A percentile compares a stretch with the other conserved stretches of the same genome.
Evolutionary conservation across 2,797 vertebrate genomes (phyloP).

Genomic region (Channa striata): DNA sequence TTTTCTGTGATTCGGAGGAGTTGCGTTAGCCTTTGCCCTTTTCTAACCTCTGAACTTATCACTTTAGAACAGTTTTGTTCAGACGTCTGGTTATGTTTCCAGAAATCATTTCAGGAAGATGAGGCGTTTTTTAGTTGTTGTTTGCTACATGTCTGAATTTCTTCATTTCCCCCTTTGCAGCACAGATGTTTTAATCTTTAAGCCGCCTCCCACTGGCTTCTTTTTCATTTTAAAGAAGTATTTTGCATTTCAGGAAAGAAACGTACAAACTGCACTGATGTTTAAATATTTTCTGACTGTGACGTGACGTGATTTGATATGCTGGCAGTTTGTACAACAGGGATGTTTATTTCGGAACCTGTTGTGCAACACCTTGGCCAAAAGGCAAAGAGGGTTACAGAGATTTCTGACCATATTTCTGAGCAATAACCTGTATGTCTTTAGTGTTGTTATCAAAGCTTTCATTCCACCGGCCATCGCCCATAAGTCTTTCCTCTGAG

Average conservation of each 20-base stretch:
- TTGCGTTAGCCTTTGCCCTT: too few species aligned
- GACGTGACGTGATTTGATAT: neutral
- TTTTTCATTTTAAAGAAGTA: conserved; percentile 11
- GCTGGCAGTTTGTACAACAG: conserved; percentile 11
- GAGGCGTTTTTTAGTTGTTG: neutral
- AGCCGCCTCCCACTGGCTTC: neutral
- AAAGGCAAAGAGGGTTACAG: neutral
- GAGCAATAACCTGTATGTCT: neutral
- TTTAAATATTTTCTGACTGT: conserved; percentile 12
- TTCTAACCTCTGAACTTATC: too few species aligned
- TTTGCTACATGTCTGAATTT: neutral
- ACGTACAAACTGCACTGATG: conserved; percentile 9
- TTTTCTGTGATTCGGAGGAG: too few species aligned
- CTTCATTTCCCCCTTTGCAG: neutral
- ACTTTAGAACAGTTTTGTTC: neutral
- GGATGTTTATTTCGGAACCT: neutral
- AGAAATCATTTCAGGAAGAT: neutral
- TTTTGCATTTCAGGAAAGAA: conserved; percentile 11
- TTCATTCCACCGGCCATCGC: neutral
- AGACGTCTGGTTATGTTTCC: neutral
- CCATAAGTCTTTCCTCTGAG: neutral
- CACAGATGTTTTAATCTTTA: neutral
- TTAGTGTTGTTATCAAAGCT: neutral
- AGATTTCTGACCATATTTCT: neutral
- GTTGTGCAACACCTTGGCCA: conserved; percentile 6